Evolutionary conservation across 2,797 vertebrate species (phyloP), one percentile per base, ranked within the genome.

Genomic region (Falco biarmicus): DNA sequence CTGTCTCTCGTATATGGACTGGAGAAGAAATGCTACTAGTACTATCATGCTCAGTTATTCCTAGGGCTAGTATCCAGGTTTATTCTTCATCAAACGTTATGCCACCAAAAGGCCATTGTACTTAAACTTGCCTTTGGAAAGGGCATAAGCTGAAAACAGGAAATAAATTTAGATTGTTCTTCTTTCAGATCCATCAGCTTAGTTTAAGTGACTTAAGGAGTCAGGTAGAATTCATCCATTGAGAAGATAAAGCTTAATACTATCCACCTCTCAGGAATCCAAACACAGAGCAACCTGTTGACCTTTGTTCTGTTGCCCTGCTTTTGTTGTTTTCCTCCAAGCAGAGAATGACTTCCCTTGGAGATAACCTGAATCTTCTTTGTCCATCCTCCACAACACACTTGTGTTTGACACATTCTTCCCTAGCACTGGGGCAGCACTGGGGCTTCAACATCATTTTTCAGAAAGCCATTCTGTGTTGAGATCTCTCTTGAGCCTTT

Each of bases 1-100:
- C 12, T 32, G 11, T 47, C 22, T 54, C 10, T 86, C 11, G 29
- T 34, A 14, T 37, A n/a, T 0, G 0, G 21, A 56, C 28, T 45
- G 43, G 8, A 90, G 61, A 71, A 70, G 54, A 81, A 91, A 56
- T 68, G 13, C 13, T 34, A 13, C 37, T 39, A 71, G 11, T 13
- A 28, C 7, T 78, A 31, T 9, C 12, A 29, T 47, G 39, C 16
- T 80, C 16, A 19, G 13, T 80, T 77, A 66, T 47, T 79, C 43
- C 25, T 70, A 19, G 12, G 26, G 17, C 54, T 54, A 15, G 70
- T 47, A 66, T 3, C 37, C 69, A 32, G 10, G 34, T 86, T 63
- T 70, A 32, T 78, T 63, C 24, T 54, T 77, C 47, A 71, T 9
- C 13, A 84, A 59, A 56, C 0, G 1, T 66, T 73, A 3, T 11